Evolutionary conservation across 1,140 invertebrate genomes (phyloP), one percentile per base, ranked within the genome.

Genomic region (Drosophila sucinea): DNA sequence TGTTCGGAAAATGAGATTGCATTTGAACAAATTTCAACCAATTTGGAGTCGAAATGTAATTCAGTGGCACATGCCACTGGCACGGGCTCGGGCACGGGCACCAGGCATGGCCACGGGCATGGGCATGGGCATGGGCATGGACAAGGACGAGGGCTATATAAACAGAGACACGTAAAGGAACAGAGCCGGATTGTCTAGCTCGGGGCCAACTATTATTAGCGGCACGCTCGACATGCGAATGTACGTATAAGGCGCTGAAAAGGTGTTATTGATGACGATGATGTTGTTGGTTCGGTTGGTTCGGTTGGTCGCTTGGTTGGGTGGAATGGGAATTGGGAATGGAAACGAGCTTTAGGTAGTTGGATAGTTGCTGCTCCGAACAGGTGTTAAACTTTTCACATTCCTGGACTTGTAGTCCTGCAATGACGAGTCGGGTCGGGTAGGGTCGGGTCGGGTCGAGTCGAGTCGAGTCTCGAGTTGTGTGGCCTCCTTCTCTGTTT

Each of bases 141-240:
- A 23, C 44, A 51, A 51, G 44, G 44, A 51, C 44, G n/a, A 10
- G 44, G 11, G 23, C 44, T 7, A 27, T 51, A 23, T 51, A 51
- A 51, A 51, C 44, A 51, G 44, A 51, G 44, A 51, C 7, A 51
- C 44, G 25, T 6, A 51, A 51, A 60, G 44, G 70, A 40, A 38
- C 70, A 58, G 25, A 25, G 51, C 29, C 60, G 63, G 67, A 60
- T 54, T 65, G 68, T 58, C 38, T 51, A 33, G 27, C 65, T 44
- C 40, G 70, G 60, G 55, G 44, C 35, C 62, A 76, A 71, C 83
- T 87, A 87, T 87, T 87, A 89, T 87, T 89, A 87, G 84, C 70
- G 79, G 65, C 83, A 87, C 83, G 83, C 83, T 87, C 69, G 73
- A 71, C 76, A 80, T 83, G 83, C 83, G 54, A 83, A 82, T 83